phyloP scores from a whole-genome alignment of 2,113 vertebrate species.

The Acrocephalus kingi region DNA sequence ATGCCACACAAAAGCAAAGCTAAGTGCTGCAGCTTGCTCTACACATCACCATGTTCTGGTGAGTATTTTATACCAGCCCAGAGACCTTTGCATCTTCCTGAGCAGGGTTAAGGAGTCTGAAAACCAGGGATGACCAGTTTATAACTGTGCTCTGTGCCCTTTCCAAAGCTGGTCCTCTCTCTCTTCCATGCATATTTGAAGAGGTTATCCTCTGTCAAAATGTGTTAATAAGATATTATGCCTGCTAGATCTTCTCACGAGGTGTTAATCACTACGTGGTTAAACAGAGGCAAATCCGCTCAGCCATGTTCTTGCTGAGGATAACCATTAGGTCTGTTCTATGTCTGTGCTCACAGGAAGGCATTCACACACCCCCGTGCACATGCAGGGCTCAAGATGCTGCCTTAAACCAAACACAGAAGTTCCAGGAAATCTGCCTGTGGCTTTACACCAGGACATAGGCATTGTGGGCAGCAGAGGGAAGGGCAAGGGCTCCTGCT shows the following conservation, averaged over 20 bases:
- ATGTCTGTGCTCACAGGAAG: not conserved
- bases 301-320: not conserved
- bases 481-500: not conserved
- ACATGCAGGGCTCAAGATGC: not conserved
- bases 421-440: not conserved
- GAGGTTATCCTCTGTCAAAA: rapidly evolving
- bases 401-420: not conserved
- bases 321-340: not conserved
- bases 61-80: not conserved
- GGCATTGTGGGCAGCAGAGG: not conserved
- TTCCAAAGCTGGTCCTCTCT: not conserved
- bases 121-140: not conserved
- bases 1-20: not conserved
- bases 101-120: not conserved
- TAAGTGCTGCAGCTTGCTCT: not conserved
- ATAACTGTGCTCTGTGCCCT: not conserved
- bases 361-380: not conserved
- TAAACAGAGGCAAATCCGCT: constrained; percentile 33
- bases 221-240: not conserved
- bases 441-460: not conserved
- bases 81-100: not conserved
- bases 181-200: not conserved
- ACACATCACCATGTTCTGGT: not conserved
- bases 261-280: not conserved
- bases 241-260: not conserved